Evolutionary conservation across 2,797 vertebrate species (phyloP), one percentile per base, ranked within the genome.

Genomic region (Erethizon dorsatum): DNA sequence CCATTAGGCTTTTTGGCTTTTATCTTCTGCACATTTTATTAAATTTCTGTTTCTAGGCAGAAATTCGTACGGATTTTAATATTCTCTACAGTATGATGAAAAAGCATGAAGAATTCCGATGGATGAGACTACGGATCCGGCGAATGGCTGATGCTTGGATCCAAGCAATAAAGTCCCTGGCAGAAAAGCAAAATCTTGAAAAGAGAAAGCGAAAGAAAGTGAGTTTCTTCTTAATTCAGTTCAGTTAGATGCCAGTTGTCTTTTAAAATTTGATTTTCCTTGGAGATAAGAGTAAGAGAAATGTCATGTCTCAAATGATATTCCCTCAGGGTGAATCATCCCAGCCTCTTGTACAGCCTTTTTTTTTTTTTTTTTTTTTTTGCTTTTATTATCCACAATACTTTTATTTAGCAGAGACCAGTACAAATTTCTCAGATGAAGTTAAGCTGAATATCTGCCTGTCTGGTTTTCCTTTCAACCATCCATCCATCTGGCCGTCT

Each of bases 41-140:
- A 80, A 71, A 93, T 97, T 88, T 98, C 89, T 97, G 63, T 90
- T 97, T 98, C 82, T 98, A 99, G 99, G 99, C 99, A 37, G 99
- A 99, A 98, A 99, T 99, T 97, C 99, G 99, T 77, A 99, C 99
- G 11, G 99, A 99, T 98, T 99, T 99, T 17, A 99, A 99, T 65
- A 99, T 99, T 98, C 99, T 99, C 89, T 99, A 99, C 97, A 99
- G 98, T 50, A 99, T 99, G 98, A 99, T 99, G 99, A 99, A 99
- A 1, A 99, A 99, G 82, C 99, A 99, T 0, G 99, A 99, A 98
- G 99, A 99, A 96, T 99, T 99, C 90, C 99, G 99, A 86, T 99
- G 99, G 99, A 99, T 99, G 99, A 99, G 99, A 98, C 95, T 99
- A 92, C 98, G 99, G 95, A 99, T 99, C 98, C 99, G 99, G 86